Percentiles rank a stretch among this genome's conserved stretches.
phyloP scores from a whole-genome alignment of 2,113 vertebrate species.

The Varanus komodoensis region DNA sequence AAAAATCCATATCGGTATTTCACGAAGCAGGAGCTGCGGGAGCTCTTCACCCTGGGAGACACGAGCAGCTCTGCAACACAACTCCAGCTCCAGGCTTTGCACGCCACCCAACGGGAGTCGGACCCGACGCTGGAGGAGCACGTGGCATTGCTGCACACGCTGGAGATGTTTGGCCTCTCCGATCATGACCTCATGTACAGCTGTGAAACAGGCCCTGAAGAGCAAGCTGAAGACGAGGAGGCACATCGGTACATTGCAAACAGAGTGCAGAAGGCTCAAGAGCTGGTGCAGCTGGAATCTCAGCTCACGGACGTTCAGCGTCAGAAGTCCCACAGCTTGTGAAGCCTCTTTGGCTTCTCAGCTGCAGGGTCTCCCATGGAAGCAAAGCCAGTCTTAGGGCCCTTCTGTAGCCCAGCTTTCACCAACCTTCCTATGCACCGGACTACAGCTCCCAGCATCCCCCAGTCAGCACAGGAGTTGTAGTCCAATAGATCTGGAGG shows the following conservation, averaged over 20 bases:
- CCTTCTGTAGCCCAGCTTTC: too few relatives aligned
- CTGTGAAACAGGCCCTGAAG: slow-evolving; percentile 75
- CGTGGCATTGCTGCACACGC: slow-evolving; percentile 83
- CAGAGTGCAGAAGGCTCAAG: slow-evolving; percentile 91
- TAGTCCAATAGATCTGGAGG: too few relatives aligned
- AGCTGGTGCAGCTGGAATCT: slow-evolving; percentile 89
- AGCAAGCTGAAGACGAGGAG: slow-evolving; percentile 77
- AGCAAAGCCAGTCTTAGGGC: not conserved
- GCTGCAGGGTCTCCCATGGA: not conserved
- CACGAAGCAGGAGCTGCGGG: slow-evolving; percentile 91
- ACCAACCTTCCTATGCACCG: too few relatives aligned
- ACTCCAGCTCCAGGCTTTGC: slow-evolving; percentile 90
- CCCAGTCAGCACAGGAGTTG: too few relatives aligned
- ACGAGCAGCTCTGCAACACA: slow-evolving; percentile 86
- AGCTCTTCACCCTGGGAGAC: slow-evolving; percentile 90
- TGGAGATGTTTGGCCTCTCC: slow-evolving; percentile 93
- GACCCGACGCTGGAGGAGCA: slow-evolving; percentile 87
- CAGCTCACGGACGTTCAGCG: slow-evolving; percentile 75
- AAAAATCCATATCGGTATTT: slow-evolving; percentile 97
- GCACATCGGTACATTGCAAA: slow-evolving; percentile 83
- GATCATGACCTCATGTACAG: slow-evolving; percentile 94
- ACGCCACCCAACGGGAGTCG: slow-evolving; percentile 80
- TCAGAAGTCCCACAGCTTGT: not conserved
- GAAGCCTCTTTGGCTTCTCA: not conserved
- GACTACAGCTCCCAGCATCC: too few relatives aligned